Conservation (phyloP, 2,888 invertebrate genomes). For the Thera obeliscata region DNA sequence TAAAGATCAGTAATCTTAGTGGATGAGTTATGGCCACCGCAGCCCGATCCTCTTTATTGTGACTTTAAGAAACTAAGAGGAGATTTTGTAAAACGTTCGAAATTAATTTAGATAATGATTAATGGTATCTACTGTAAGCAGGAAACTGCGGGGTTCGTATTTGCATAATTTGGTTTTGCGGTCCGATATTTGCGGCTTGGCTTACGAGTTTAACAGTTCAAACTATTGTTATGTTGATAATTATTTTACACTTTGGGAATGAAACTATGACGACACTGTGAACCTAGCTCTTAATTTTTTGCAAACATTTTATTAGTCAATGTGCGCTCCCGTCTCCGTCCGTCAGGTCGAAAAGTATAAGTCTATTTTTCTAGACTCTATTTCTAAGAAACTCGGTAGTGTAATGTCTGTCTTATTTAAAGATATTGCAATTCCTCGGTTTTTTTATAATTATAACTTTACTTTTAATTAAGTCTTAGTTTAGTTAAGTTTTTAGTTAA, state of each 20-base stretch:
- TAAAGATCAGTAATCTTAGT: slow-evolving; percentile 91
- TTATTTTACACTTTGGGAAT: slow-evolving; percentile 13
- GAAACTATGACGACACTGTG: background rate
- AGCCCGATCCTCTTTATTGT: slow-evolving; percentile 82
- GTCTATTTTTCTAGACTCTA: no score
- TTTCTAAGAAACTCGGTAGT: no score
- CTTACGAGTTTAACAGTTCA: slow-evolving; percentile 37
- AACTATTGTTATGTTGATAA: slow-evolving; percentile 25
- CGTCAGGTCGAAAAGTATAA: no score
- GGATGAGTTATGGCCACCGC: slow-evolving; percentile 87
- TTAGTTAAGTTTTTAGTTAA: no score
- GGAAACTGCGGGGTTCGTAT: slow-evolving; percentile 63
- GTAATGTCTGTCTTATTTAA: no score
- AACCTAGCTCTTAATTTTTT: no score
- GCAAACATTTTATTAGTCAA: no score
- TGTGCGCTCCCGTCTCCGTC: no score
- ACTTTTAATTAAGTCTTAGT: no score
- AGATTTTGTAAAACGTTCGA: slow-evolving; percentile 82
- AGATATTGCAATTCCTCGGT: no score
- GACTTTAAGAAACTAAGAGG: slow-evolving; percentile 84
- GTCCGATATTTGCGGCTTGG: slow-evolving; percentile 48
- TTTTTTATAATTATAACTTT: no score
- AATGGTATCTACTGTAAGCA: slow-evolving; percentile 74
- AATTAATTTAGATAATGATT: slow-evolving; percentile 85
- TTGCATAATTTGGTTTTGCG: slow-evolving; percentile 73